Percentiles rank a stretch among this genome's conserved stretches.
phyloP scores from a whole-genome alignment of 1,140 invertebrate genomes.

The Triops cancriformis region DNA sequence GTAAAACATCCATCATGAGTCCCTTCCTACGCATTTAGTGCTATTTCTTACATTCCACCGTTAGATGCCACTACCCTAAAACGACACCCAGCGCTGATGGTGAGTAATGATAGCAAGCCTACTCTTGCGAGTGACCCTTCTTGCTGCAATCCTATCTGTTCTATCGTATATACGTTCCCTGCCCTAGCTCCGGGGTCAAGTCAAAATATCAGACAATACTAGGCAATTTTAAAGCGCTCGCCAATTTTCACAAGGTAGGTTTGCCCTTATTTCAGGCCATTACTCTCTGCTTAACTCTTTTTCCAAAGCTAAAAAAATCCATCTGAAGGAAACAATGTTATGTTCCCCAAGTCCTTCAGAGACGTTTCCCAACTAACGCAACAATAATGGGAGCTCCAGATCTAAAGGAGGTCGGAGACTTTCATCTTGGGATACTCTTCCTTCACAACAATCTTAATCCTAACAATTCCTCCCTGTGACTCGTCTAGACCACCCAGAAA shows the following conservation, averaged over 20 bases:
- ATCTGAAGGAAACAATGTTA: too few species aligned
- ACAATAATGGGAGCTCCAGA: background rate
- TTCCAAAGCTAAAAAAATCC: too few species aligned
- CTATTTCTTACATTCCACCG: background rate
- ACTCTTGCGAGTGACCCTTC: background rate
- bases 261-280: too few species aligned
- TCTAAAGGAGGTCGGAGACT: background rate
- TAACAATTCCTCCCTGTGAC: too few species aligned
- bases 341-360: background rate
- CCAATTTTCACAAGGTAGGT: background rate
- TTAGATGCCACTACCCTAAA: background rate
- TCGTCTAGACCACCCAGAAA: too few species aligned
- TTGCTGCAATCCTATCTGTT: background rate
- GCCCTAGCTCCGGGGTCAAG: constrained; percentile 11
- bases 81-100: background rate
- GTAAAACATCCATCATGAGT: too few species aligned
- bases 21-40: too few species aligned
- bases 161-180: background rate
- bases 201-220: constrained; percentile 2
- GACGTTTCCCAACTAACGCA: background rate
- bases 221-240: background rate
- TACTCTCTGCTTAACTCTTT: too few species aligned
- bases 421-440: background rate
- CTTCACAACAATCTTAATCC: too few species aligned
- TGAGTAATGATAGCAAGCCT: background rate